phyloP scores from a whole-genome alignment of 2,888 invertebrate species.

The Drosophila histrio region DNA sequence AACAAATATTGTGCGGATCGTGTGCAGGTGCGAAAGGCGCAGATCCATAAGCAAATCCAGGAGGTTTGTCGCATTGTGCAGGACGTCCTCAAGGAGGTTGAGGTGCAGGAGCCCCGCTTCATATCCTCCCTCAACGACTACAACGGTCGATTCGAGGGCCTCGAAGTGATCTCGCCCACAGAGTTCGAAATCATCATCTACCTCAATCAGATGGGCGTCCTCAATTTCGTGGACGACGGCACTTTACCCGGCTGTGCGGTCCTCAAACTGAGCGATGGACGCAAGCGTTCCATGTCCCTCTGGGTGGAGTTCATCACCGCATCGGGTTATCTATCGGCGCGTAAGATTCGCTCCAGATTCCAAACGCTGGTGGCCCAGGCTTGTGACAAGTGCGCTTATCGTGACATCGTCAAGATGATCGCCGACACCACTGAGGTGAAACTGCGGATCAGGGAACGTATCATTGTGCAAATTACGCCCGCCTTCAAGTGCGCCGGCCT shows the following conservation, averaged over 20 bases:
- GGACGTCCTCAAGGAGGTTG: conserved; percentile 97
- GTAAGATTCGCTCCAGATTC: conserved; percentile 97
- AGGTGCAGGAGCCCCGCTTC: conserved; percentile 97
- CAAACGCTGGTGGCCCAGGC: conserved; percentile 95
- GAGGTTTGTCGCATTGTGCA: conserved; percentile 97
- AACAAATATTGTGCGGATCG: conserved; percentile 97
- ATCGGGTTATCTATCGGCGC: conserved; percentile 96
- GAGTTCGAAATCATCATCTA: conserved; percentile 98
- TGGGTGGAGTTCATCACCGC: conserved; percentile 99
- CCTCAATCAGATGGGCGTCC: conserved; percentile 99
- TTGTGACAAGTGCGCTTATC: conserved; percentile 96
- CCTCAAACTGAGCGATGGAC: conserved; percentile 96
- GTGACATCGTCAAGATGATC: conserved; percentile 97
- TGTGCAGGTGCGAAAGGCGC: conserved; percentile 93
- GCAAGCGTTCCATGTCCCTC: conserved; percentile 98
- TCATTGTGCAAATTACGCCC: conserved; percentile 97
- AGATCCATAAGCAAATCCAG: conserved; percentile 94
- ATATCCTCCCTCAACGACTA: conserved; percentile 95
- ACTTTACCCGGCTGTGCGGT: conserved; percentile 96
- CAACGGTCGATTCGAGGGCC: conserved; percentile 95
- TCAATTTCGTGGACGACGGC: conserved; percentile 98
- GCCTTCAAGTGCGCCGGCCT: conserved; percentile 97
- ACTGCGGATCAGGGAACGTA: conserved; percentile 94
- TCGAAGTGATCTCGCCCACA: conserved; percentile 95
- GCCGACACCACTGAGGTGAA: conserved; percentile 97